Percentiles rank a stretch among this genome's conserved stretches.
Evolutionary conservation across 2,888 invertebrate genomes (phyloP).

Genomic region (Eupithecia tripunctaria): DNA sequence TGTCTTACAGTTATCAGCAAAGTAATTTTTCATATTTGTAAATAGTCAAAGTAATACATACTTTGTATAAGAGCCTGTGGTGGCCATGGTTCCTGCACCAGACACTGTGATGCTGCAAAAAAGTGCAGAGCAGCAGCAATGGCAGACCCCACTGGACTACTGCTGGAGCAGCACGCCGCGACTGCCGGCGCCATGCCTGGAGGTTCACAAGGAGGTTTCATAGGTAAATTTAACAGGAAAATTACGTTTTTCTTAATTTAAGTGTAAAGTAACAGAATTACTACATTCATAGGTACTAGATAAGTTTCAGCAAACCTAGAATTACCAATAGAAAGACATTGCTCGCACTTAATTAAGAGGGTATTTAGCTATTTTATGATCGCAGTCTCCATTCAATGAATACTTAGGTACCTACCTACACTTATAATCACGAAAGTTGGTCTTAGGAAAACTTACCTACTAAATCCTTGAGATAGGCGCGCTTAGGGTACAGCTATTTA

Average conservation of each 20-base stretch:
- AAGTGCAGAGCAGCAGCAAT: constrained; percentile 68
- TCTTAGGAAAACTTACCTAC: no score
- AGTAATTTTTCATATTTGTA: neutral
- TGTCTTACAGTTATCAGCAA: neutral
- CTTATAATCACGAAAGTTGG: no score
- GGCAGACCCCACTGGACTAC: constrained; percentile 35
- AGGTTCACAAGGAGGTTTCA: neutral
- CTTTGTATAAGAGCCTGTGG: constrained; percentile 53
- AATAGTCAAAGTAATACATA: constrained; percentile 40
- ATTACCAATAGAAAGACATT: neutral
- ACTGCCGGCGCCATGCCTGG: constrained; percentile 29
- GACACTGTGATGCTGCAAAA: constrained; percentile 70
- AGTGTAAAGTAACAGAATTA: neutral
- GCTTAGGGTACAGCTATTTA: neutral
- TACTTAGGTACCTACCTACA: no score
- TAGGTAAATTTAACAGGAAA: no score
- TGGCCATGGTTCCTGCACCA: constrained; percentile 66
- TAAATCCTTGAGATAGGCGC: neutral
- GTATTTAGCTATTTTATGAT: no score
- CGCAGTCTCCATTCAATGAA: neutral
- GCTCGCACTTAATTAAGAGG: neutral
- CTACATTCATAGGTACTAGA: neutral
- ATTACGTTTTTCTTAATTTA: no score
- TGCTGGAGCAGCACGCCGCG: constrained; percentile 32
- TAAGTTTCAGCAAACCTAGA: neutral